These are phyloP conservation scores for Eurosta solidaginis DNA, from an alignment of 1,140 invertebrate genomes.

Conservation along the genomic window DNA sequence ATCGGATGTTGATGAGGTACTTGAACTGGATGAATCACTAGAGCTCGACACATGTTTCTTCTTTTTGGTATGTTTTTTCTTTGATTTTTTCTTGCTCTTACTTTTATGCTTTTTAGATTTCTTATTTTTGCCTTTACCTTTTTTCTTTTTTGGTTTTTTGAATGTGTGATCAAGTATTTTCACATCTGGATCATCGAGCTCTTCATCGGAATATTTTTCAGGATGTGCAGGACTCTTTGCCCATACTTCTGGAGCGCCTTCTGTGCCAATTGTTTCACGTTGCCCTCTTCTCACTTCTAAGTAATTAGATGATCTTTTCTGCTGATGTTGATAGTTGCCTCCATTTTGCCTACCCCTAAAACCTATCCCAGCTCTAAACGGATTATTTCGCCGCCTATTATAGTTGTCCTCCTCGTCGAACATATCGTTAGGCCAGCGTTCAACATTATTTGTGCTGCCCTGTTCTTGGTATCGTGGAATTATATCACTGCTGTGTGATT, in stretches of 20 bases:
- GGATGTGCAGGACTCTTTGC: constrained; percentile 70
- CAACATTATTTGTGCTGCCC: constrained; percentile 33
- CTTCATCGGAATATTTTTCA: constrained; percentile 61
- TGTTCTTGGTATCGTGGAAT: constrained; percentile 15
- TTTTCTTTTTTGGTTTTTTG: constrained; percentile 62
- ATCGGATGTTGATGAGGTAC: constrained; percentile 37
- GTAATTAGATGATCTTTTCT: constrained; percentile 56
- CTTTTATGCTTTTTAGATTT: constrained; percentile 64
- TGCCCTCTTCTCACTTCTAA: constrained; percentile 70
- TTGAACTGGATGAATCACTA: constrained; percentile 30
- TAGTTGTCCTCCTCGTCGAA: constrained; percentile 47
- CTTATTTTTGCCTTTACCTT: constrained; percentile 61
- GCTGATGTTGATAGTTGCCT: neutral
- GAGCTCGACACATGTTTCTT: constrained; percentile 50
- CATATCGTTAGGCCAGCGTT: constrained; percentile 60
- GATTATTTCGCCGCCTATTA: constrained; percentile 40
- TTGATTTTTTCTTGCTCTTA: constrained; percentile 65
- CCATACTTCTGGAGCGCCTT: constrained; percentile 72
- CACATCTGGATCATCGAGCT: constrained; percentile 42
- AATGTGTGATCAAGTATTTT: constrained; percentile 59
- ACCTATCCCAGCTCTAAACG: constrained; percentile 44
- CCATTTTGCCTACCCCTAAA: constrained; percentile 13
- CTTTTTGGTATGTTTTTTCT: constrained; percentile 60
- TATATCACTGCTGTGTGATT: constrained; percentile 33
- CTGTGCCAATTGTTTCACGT: constrained; percentile 72